Conservation (phyloP, 2,888 invertebrate species). For the Troides helena region DNA sequence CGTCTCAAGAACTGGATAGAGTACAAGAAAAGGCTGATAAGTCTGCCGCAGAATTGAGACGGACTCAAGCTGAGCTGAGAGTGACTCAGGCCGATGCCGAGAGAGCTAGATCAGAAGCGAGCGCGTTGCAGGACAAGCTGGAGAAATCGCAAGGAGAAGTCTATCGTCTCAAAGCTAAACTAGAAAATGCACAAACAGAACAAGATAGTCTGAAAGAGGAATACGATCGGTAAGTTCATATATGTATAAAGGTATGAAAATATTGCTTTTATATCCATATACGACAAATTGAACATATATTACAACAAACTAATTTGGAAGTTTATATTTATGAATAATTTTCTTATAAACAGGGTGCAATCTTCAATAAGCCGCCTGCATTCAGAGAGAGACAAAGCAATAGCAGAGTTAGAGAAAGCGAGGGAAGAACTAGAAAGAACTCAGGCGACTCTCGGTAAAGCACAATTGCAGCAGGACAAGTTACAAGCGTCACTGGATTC, state of each 20-base stretch:
- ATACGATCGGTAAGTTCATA: conserved; percentile 84
- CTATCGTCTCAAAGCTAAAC: conserved; percentile 94
- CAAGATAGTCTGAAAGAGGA: conserved; percentile 96
- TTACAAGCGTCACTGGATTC: conserved; percentile 92
- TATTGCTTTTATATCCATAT: not conserved
- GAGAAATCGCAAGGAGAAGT: conserved; percentile 97
- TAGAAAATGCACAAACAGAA: conserved; percentile 97
- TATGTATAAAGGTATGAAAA: not conserved
- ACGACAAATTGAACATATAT: no score
- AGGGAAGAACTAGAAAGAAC: conserved; percentile 93
- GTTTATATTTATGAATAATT: not conserved
- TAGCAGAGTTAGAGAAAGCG: conserved; percentile 91
- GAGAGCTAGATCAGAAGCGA: conserved; percentile 89
- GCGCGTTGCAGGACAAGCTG: conserved; percentile 93
- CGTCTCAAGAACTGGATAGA: conserved; percentile 90
- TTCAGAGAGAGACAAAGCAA: conserved; percentile 92
- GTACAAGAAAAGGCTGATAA: conserved; percentile 93
- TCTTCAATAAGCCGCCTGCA: conserved; percentile 90
- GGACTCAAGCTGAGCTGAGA: conserved; percentile 93
- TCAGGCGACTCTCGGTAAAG: conserved; percentile 93
- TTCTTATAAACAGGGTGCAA: conserved; percentile 80
- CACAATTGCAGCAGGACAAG: conserved; percentile 95
- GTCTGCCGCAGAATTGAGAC: conserved; percentile 88
- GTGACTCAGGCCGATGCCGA: conserved; percentile 96
- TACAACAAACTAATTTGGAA: not conserved